Base-by-base conservation (phyloP, 1,140 invertebrate species). In the Drosophila parabipectinata region DNA sequence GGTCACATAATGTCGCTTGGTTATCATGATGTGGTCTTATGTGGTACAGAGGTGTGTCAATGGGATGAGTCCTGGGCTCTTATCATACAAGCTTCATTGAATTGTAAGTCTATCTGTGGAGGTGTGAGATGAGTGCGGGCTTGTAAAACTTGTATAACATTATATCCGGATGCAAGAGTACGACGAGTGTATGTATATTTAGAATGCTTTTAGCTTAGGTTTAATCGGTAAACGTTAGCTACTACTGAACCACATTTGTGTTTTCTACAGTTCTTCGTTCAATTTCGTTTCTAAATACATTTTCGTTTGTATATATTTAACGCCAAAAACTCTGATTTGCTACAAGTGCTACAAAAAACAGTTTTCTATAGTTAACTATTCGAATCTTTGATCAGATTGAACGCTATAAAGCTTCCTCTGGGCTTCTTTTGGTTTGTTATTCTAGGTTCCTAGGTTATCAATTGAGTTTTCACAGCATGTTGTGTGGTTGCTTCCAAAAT, bases 221-320 rank as follows among this genome's bases (percentile, higher is more conserved):
- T 72, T 84, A 72, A 84, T 71, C 69, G 68, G 53, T 80, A 85
- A 80, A 75, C 45, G 66, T 50, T 77, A 68, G 39, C 79, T 77
- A 68, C 85, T 71, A 72, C 67, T 83, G 72, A 82, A 88, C 82
- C 83, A 83, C 84, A 78, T 78, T 82, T 78, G 60, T 63, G 54
- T 72, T 77, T 48, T 77, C 47, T 85, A 64, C 45, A 51, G 3
- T 84, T 57, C 61, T 54, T 68, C 53, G 24, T 55, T 64, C 26
- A 48, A 69, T 57, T 55, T 68, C 21, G 44, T 55, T 48, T 69
- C 52, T 69, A 69, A 69, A 68, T 71, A 72, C 56, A 58, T 61
- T 57, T 58, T 60, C 57, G 14, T 55, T 26, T 67, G 45, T 72
- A 39, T 58, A 28, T 14, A 60, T 45, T 32, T 37, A 84, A 83